Percentiles rank a stretch among this genome's conserved stretches.
phyloP scores from a whole-genome alignment of 2,888 invertebrate genomes.

The Myathropa florea region DNA sequence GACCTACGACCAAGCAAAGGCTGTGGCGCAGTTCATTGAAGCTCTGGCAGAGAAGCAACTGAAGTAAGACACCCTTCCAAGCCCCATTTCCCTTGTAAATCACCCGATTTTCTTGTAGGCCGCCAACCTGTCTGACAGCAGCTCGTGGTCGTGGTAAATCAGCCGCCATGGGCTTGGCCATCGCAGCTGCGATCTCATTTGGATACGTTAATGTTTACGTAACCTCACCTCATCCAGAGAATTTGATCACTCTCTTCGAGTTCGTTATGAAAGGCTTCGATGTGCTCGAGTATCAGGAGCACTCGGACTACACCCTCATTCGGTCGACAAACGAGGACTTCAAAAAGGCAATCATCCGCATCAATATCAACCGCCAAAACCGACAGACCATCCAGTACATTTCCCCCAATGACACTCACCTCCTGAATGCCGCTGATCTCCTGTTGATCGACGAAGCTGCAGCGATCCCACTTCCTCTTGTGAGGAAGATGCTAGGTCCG shows the following conservation, averaged over 20 bases:
- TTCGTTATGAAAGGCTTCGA: constrained; percentile 98
- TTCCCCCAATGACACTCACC: constrained; percentile 93
- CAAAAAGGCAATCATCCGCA: constrained; percentile 96
- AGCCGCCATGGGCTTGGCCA: constrained; percentile 95
- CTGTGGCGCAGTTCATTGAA: constrained; percentile 95
- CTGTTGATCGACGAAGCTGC: constrained; percentile 99
- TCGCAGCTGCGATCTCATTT: constrained; percentile 92
- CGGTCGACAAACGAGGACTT: constrained; percentile 98
- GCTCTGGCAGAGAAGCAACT: constrained; percentile 94
- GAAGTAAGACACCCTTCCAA: constrained; percentile 78
- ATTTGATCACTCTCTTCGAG: constrained; percentile 97
- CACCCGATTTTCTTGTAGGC: constrained; percentile 80
- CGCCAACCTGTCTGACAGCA: constrained; percentile 97
- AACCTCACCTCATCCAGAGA: constrained; percentile 98
- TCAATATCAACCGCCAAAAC: constrained; percentile 94
- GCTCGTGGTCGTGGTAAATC: constrained; percentile 99
- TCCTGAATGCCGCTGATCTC: constrained; percentile 95
- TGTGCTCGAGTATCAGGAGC: constrained; percentile 96
- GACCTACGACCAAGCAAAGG: constrained; percentile 96
- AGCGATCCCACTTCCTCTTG: constrained; percentile 96
- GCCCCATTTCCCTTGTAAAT: background rate
- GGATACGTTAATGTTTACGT: constrained; percentile 95
- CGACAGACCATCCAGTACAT: constrained; percentile 99
- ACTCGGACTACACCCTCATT: constrained; percentile 96
- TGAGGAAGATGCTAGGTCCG: constrained; percentile 93